Conservation (phyloP, 2,113 vertebrate species). For the Percopsis transmontana region DNA sequence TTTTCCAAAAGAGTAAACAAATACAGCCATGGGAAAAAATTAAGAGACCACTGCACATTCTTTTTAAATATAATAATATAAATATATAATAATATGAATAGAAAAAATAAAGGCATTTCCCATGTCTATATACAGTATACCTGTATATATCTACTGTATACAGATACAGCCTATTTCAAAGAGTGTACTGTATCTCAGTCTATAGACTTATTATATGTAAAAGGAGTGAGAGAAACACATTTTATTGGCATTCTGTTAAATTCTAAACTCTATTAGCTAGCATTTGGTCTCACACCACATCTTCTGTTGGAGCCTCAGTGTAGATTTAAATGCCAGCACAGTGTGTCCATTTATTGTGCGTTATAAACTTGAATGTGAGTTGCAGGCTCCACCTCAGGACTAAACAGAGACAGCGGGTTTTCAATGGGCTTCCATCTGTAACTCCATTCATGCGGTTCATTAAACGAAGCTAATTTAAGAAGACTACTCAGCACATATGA, state of each 20-base stretch:
- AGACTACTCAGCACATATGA: constrained; percentile 7
- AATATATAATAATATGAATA: too few species aligned
- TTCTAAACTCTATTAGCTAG: not conserved
- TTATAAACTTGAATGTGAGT: constrained; percentile 63
- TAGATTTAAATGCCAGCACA: constrained; percentile 40
- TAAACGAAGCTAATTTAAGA: constrained; percentile 26
- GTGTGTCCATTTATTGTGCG: constrained; percentile 62
- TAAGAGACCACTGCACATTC: too few species aligned
- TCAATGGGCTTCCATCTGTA: constrained; percentile 70
- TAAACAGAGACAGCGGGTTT: constrained; percentile 69
- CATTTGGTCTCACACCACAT: constrained; percentile 5
- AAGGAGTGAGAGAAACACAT: not conserved
- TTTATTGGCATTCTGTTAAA: not conserved
- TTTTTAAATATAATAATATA: too few species aligned
- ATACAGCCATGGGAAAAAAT: too few species aligned
- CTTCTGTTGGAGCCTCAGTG: constrained; percentile 20
- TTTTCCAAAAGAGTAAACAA: too few species aligned
- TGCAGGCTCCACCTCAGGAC: constrained; percentile 70
- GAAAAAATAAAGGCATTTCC: too few species aligned
- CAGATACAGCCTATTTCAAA: too few species aligned
- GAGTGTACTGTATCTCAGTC: too few species aligned
- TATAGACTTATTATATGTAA: not conserved
- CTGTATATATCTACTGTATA: too few species aligned
- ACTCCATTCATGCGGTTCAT: constrained; percentile 50
- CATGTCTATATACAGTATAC: too few species aligned